Percentiles rank a stretch among this genome's conserved stretches.
Conservation (phyloP, 2,888 invertebrate genomes). For the Papilio demoleus region DNA sequence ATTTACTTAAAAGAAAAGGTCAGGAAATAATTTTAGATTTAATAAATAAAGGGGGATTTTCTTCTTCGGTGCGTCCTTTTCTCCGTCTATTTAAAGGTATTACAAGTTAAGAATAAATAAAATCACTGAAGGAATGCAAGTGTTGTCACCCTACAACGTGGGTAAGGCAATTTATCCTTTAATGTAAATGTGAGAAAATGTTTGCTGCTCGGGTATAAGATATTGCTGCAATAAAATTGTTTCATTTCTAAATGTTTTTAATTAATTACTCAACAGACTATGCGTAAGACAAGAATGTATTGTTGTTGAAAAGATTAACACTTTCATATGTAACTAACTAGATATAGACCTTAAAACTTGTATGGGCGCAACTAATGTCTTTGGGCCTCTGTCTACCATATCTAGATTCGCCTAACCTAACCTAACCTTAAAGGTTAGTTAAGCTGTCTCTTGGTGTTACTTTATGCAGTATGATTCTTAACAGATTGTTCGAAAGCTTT, state of each 20-base stretch:
- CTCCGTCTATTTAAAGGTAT: too few relatives aligned
- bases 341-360: not conserved
- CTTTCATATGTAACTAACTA: not conserved
- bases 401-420: too few relatives aligned
- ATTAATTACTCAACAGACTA: conserved; percentile 9
- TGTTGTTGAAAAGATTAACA: not conserved
- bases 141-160: not conserved
- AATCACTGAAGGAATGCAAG: not conserved
- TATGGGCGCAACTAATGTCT: not conserved
- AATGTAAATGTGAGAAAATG: conserved; percentile 30
- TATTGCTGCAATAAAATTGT: conserved; percentile 22
- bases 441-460: too few relatives aligned
- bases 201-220: conserved; percentile 3
- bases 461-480: too few relatives aligned
- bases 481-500: too few relatives aligned
- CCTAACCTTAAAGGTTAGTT: too few relatives aligned
- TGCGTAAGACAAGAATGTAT: not conserved
- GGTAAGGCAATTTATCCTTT: conserved; percentile 20
- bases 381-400: too few relatives aligned
- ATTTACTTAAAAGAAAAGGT: too few relatives aligned
- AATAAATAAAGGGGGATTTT: too few relatives aligned
- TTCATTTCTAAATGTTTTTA: conserved; percentile 20
- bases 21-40: too few relatives aligned
- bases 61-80: too few relatives aligned
- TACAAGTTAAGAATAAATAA: too few relatives aligned